A percentile compares a stretch with the other conserved stretches of the same genome.
Evolutionary conservation across 2,797 vertebrate genomes (phyloP).

Genomic region (Parauchenoglanis ngamensis): DNA sequence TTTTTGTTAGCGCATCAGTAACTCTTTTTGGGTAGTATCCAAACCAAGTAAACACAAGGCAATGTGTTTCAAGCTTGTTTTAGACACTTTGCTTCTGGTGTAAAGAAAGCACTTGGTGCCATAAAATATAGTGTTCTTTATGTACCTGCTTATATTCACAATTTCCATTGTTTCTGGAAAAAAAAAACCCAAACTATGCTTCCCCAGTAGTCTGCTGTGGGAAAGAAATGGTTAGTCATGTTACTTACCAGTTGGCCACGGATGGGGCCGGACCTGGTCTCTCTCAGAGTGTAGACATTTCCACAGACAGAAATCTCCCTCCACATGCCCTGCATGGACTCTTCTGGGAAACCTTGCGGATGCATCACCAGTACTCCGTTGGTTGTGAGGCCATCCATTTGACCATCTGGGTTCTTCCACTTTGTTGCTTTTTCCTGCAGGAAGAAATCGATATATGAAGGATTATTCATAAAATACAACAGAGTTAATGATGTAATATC

Average conservation of each 20-base stretch:
- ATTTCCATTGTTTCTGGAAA: not conserved
- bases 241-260: slow-evolving; percentile 85
- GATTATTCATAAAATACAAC: not conserved
- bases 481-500: not conserved
- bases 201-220: not conserved
- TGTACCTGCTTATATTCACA: not conserved
- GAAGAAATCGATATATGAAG: not conserved
- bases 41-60: not conserved
- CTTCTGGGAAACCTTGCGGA: slow-evolving; percentile 89
- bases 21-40: not conserved
- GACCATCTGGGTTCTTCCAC: slow-evolving; percentile 81
- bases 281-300: slow-evolving; percentile 90
- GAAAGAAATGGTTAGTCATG: not conserved
- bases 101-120: not conserved
- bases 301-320: slow-evolving; percentile 96
- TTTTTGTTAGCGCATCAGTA: not conserved
- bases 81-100: not conserved
- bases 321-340: slow-evolving; percentile 92
- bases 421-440: slow-evolving; percentile 79
- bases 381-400: slow-evolving; percentile 81
- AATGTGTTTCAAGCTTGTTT: not conserved
- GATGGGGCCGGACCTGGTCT: slow-evolving; percentile 92
- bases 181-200: not conserved
- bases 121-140: not conserved
- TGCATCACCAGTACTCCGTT: slow-evolving; percentile 97